phyloP scores from a whole-genome alignment of 2,888 invertebrate genomes.

The Amphipoea oculea region DNA sequence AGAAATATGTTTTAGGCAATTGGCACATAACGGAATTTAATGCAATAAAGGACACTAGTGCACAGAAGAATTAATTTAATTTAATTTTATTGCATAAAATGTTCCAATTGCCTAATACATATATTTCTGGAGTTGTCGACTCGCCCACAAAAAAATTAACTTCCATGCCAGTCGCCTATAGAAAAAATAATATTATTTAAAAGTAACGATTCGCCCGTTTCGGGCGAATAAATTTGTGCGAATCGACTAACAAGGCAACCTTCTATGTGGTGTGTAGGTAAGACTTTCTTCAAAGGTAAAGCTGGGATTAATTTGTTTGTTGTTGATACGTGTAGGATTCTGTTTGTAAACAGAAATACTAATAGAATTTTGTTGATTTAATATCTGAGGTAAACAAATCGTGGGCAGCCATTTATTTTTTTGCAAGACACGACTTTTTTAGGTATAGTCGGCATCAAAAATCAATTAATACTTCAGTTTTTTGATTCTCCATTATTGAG shows the following conservation, averaged over 20 bases:
- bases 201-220: background rate
- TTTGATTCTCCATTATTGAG: background rate
- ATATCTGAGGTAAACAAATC: background rate
- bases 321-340: conserved; percentile 23
- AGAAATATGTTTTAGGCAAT: background rate
- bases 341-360: conserved; percentile 29
- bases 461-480: background rate
- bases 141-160: too few species aligned
- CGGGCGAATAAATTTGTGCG: background rate
- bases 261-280: conserved; percentile 15
- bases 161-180: background rate
- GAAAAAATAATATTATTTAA: background rate
- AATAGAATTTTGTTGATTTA: conserved; percentile 5
- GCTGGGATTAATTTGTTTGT: conserved; percentile 44
- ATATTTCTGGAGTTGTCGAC: too few species aligned
- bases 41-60: background rate
- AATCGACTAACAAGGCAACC: conserved; percentile 3
- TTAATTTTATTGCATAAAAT: background rate
- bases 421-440: background rate
- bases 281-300: conserved; percentile 23
- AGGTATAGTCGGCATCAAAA: background rate
- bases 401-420: background rate
- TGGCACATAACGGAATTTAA: background rate
- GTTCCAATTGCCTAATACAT: too few species aligned
- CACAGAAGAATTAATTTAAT: too few species aligned